Evolutionary conservation across 2,888 invertebrate genomes (phyloP).

Genomic region (Xanthia togata): DNA sequence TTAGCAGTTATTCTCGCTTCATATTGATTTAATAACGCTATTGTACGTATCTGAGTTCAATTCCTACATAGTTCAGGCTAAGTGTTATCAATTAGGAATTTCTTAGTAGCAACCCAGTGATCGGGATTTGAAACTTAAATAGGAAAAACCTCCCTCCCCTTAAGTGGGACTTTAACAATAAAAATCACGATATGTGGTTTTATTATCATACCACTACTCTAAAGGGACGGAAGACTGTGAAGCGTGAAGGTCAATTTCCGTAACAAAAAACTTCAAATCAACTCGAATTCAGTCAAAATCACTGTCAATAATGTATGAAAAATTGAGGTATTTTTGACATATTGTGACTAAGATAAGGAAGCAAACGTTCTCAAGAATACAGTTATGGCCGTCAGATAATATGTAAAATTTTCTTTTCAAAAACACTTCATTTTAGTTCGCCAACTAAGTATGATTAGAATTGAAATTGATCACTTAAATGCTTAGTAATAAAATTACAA

Average conservation of each 20-base stretch:
- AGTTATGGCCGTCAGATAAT: background rate
- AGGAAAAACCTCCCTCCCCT: no score
- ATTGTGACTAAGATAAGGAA: background rate
- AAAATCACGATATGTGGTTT: background rate
- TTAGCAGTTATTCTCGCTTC: slow-evolving; percentile 33
- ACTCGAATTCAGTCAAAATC: background rate
- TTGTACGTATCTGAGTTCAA: background rate
- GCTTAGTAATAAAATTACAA: slow-evolving; percentile 1
- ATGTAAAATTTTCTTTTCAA: background rate
- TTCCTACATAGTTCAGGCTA: background rate
- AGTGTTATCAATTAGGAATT: background rate
- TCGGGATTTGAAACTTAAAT: background rate
- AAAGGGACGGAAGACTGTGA: background rate
- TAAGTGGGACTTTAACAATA: no score
- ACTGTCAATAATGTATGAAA: background rate
- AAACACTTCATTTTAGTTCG: slow-evolving; percentile 20
- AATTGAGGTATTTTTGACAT: background rate
- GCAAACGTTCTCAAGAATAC: background rate
- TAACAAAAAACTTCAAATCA: background rate
- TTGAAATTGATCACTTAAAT: slow-evolving; percentile 31
- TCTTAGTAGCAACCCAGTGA: background rate
- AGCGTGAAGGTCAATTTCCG: background rate
- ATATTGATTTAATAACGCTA: slow-evolving; percentile 32
- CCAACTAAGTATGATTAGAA: slow-evolving; percentile 16
- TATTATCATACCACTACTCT: background rate